Evolutionary conservation across 2,113 vertebrate species (phyloP).

Genomic region (Corapipo altera): DNA sequence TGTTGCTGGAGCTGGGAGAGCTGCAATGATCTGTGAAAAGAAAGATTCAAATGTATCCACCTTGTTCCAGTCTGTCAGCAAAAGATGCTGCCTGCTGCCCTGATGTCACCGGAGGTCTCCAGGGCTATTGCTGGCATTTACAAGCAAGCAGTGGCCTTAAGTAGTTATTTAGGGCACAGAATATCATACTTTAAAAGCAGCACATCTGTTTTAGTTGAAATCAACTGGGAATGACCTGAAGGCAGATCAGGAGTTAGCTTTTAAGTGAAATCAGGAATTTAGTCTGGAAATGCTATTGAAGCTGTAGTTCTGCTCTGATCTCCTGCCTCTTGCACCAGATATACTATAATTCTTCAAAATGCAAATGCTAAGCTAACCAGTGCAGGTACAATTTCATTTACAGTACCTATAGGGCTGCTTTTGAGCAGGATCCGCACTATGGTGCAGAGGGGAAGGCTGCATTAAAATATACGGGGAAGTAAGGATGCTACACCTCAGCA

Average conservation of each 20-base stretch:
- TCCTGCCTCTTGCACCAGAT: background rate
- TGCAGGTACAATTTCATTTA: background rate
- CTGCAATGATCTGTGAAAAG: background rate
- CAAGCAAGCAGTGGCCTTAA: background rate
- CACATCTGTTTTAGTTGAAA: background rate
- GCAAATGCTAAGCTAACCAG: background rate
- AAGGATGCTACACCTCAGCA: background rate
- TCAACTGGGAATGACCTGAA: background rate
- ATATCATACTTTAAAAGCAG: background rate
- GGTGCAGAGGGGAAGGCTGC: background rate
- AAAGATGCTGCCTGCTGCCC: background rate
- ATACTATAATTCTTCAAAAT: background rate
- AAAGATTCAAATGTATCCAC: background rate
- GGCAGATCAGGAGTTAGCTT: background rate
- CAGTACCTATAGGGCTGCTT: accelerated
- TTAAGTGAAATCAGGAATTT: background rate
- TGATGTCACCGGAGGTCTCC: background rate
- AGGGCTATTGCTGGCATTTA: background rate
- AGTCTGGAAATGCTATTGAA: background rate
- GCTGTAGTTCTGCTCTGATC: background rate
- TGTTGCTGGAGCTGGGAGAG: background rate
- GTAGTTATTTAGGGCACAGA: background rate
- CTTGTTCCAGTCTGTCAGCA: background rate
- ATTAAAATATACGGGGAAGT: background rate
- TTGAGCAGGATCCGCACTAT: background rate